Evolutionary conservation across 2,113 vertebrate genomes (phyloP).

Genomic region (Caranx ignobilis): DNA sequence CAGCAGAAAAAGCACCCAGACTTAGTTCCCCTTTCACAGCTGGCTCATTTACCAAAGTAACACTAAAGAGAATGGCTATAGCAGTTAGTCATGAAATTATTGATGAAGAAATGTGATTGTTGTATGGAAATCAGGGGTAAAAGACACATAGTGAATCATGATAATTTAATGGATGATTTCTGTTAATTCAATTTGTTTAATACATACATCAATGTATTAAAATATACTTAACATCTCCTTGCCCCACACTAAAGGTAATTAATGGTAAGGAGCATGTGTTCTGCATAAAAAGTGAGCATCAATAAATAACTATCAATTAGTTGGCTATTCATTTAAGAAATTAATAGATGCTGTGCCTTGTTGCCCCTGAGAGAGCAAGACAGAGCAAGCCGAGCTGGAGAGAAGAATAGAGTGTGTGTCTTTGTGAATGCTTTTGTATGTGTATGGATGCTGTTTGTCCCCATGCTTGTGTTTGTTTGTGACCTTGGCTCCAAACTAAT

Average conservation of each 20-base stretch:
- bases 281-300: constrained; percentile 49
- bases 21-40: neutral
- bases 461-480: constrained; percentile 66
- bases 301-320: constrained; percentile 73
- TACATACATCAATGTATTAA: constrained; percentile 21
- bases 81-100: constrained; percentile 46
- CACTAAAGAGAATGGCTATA: constrained; percentile 36
- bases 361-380: constrained; percentile 64
- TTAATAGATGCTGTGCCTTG: constrained; percentile 67
- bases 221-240: neutral
- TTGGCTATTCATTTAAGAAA: constrained; percentile 74
- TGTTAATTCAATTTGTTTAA: constrained; percentile 22
- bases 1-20: too few species aligned
- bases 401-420: constrained; percentile 47
- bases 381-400: neutral
- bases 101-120: constrained; percentile 44
- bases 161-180: neutral
- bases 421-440: constrained; percentile 24
- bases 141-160: neutral
- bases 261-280: constrained; percentile 44
- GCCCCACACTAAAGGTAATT: constrained; percentile 50
- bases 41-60: constrained; percentile 51
- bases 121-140: constrained; percentile 32
- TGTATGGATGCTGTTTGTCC: constrained; percentile 36
- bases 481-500: constrained; percentile 80